Evolutionary conservation across 2,797 vertebrate genomes (phyloP).

Genomic region (Gymnocypris eckloni): DNA sequence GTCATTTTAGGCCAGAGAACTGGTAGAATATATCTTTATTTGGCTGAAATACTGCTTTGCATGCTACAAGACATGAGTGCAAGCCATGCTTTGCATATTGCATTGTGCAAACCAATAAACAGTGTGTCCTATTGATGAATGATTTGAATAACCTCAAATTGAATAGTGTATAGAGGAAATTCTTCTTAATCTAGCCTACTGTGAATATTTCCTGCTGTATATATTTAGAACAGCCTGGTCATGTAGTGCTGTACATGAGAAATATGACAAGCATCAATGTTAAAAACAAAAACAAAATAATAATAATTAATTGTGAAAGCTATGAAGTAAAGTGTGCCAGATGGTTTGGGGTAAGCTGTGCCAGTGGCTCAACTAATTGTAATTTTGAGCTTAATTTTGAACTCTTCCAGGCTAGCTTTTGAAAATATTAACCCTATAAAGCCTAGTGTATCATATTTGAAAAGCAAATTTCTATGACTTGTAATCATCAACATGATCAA

Average conservation of each 20-base stretch:
- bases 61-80: background rate
- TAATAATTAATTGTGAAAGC: background rate
- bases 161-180: background rate
- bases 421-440: background rate
- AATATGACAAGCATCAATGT: background rate
- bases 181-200: background rate
- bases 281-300: background rate
- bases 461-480: background rate
- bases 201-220: background rate
- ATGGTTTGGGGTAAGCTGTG: background rate
- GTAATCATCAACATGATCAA: background rate
- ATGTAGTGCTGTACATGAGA: background rate
- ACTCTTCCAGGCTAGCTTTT: background rate
- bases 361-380: background rate
- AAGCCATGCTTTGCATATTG: background rate
- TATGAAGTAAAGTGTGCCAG: background rate
- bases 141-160: background rate
- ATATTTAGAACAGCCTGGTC: background rate
- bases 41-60: slow-evolving; percentile 14
- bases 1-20: background rate
- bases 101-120: background rate
- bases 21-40: background rate
- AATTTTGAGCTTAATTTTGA: background rate
- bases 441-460: background rate
- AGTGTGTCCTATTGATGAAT: background rate